Evolutionary conservation across 2,113 vertebrate species (phyloP).

Genomic region (Muscicapa adusta): DNA sequence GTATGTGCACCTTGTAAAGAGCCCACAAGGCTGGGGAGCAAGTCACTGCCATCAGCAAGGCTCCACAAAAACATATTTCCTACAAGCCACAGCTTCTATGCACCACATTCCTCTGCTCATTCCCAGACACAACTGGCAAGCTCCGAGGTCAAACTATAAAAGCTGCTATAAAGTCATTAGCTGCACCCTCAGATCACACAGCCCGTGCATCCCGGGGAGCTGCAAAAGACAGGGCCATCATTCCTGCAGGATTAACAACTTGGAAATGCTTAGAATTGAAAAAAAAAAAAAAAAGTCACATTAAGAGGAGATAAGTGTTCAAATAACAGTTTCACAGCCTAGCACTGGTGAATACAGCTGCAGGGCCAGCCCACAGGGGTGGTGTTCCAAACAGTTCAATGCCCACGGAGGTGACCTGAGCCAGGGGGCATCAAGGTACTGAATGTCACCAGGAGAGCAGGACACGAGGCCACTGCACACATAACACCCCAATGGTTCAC

Average conservation of each 20-base stretch:
- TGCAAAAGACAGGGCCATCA: not conserved
- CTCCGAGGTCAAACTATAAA: not conserved
- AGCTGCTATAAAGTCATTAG: not conserved
- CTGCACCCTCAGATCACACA: not conserved
- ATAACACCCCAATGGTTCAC: accelerated
- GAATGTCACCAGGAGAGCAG: not conserved
- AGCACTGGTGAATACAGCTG: not conserved
- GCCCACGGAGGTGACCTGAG: accelerated
- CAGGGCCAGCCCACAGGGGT: not conserved
- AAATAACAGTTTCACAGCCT: not conserved
- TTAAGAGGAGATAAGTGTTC: not conserved
- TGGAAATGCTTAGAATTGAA: not conserved
- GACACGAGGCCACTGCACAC: not conserved
- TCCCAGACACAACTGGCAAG: not conserved
- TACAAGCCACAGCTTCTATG: not conserved
- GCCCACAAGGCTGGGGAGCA: not conserved
- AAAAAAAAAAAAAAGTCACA: too few relatives aligned
- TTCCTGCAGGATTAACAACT: not conserved
- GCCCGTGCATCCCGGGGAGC: accelerated
- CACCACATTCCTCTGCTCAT: not conserved
- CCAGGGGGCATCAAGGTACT: not conserved
- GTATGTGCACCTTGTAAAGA: not conserved
- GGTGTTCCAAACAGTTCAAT: accelerated
- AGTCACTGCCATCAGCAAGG: not conserved
- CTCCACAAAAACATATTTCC: not conserved